Evolutionary conservation across 2,113 vertebrate genomes (phyloP).

Genomic region (Anser brachyrhynchus): DNA sequence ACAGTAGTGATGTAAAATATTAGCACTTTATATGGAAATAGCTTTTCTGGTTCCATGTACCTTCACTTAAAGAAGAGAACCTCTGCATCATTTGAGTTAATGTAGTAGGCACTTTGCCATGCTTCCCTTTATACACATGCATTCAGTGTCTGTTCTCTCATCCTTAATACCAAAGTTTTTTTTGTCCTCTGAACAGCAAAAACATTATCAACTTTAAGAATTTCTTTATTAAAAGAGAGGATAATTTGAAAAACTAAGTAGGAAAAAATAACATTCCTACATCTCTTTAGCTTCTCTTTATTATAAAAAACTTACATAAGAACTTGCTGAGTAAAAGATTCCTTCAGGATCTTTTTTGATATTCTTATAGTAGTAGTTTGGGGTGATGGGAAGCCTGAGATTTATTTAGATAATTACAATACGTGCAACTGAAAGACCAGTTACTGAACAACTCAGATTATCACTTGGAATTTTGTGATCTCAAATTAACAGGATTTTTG

Average conservation of each 20-base stretch:
- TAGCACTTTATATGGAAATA: not conserved
- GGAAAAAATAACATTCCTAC: not conserved
- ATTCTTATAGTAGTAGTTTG: not conserved
- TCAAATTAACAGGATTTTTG: not conserved
- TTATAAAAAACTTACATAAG: not conserved
- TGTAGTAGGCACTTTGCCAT: not conserved
- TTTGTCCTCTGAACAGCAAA: not conserved
- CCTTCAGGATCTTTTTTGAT: not conserved
- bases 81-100: not conserved
- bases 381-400: not conserved
- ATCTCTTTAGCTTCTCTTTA: not conserved
- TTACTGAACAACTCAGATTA: not conserved
- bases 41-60: not conserved
- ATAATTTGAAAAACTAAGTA: not conserved
- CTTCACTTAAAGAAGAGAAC: not conserved
- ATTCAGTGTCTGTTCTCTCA: not conserved
- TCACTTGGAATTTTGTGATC: not conserved
- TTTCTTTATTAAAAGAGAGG: not conserved
- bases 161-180: not conserved
- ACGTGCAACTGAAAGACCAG: not conserved
- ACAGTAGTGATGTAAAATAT: not conserved
- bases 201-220: not conserved
- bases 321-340: not conserved
- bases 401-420: not conserved
- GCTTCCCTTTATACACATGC: not conserved